These are phyloP conservation scores for Elegia similella DNA, from an alignment of 2,888 invertebrate genomes.

Conservation along the genomic window DNA sequence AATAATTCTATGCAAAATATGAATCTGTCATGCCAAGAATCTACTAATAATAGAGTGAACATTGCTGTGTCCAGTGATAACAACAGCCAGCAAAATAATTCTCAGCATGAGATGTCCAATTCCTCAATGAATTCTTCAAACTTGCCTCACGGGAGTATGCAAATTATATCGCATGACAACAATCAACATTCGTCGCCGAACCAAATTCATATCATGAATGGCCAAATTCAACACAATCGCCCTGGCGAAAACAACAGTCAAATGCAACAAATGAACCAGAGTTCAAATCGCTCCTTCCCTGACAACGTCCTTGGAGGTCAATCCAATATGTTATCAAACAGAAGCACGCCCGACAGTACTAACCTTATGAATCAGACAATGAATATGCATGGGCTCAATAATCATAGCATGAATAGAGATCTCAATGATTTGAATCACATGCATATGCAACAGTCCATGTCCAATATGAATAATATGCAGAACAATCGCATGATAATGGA, in stretches of 20 bases:
- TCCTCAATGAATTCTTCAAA: constrained; percentile 52
- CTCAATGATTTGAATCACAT: constrained; percentile 67
- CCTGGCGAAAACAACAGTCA: constrained; percentile 59
- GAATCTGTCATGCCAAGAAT: constrained; percentile 70
- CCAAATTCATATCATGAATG: constrained; percentile 76
- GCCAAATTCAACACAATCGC: constrained; percentile 72
- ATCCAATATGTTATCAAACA: constrained; percentile 56
- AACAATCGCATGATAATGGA: constrained; percentile 74
- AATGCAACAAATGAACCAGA: constrained; percentile 63
- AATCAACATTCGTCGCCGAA: constrained; percentile 57
- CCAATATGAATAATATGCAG: constrained; percentile 64
- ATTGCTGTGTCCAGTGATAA: constrained; percentile 56
- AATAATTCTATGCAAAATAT: constrained; percentile 67
- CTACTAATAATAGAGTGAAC: constrained; percentile 59
- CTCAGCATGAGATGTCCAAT: constrained; percentile 60
- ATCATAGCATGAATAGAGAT: constrained; percentile 63
- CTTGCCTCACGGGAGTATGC: constrained; percentile 66
- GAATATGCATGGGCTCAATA: constrained; percentile 64
- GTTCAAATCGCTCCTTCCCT: constrained; percentile 58
- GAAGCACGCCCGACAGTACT: constrained; percentile 61
- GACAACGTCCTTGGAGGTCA: constrained; percentile 61
- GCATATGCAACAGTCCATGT: constrained; percentile 68
- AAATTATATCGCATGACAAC: constrained; percentile 66
- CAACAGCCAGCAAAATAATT: constrained; percentile 51
- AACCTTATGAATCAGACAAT: constrained; percentile 68